These are phyloP conservation scores for Cactoblastis cactorum DNA, from an alignment of 2,888 invertebrate species.

Conservation along the genomic window DNA sequence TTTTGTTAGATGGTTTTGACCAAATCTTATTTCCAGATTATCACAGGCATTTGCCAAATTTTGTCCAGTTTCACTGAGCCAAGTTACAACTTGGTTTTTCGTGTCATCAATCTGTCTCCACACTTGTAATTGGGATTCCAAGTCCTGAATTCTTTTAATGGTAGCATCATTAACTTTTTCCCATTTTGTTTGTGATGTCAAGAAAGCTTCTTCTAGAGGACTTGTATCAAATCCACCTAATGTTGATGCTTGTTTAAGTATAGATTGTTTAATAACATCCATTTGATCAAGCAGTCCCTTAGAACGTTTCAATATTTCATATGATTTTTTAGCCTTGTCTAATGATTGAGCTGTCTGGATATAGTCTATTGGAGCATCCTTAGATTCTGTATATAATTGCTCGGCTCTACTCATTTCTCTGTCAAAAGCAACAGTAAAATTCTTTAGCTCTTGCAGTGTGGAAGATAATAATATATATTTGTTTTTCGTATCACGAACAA, in stretches of 20 bases:
- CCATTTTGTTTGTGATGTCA: slow-evolving; percentile 83
- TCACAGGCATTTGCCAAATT: slow-evolving; percentile 87
- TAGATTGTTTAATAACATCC: slow-evolving; percentile 85
- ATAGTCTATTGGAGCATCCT: slow-evolving; percentile 85
- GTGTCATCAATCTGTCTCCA: slow-evolving; percentile 95
- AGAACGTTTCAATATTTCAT: slow-evolving; percentile 86
- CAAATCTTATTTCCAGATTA: slow-evolving; percentile 89
- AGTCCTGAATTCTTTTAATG: slow-evolving; percentile 85
- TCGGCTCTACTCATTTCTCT: slow-evolving; percentile 85
- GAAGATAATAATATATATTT: slow-evolving; percentile 86
- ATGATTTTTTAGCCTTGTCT: slow-evolving; percentile 87
- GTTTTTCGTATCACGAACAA: slow-evolving; percentile 85
- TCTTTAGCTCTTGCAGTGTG: slow-evolving; percentile 86
- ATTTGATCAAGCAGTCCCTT: slow-evolving; percentile 88
- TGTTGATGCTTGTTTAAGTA: slow-evolving; percentile 84
- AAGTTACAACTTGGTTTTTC: slow-evolving; percentile 89
- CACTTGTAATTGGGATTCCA: slow-evolving; percentile 93
- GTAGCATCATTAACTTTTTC: slow-evolving; percentile 85
- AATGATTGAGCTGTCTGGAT: slow-evolving; percentile 84
- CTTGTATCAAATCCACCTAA: slow-evolving; percentile 82
- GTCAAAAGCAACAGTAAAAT: slow-evolving; percentile 84
- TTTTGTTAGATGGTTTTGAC: slow-evolving; percentile 87
- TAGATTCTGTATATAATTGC: slow-evolving; percentile 81
- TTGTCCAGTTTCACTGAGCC: slow-evolving; percentile 91
- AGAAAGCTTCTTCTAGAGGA: slow-evolving; percentile 80